Base-by-base conservation (phyloP, 2,888 invertebrate genomes). In the Drosophila tanythrix region DNA sequence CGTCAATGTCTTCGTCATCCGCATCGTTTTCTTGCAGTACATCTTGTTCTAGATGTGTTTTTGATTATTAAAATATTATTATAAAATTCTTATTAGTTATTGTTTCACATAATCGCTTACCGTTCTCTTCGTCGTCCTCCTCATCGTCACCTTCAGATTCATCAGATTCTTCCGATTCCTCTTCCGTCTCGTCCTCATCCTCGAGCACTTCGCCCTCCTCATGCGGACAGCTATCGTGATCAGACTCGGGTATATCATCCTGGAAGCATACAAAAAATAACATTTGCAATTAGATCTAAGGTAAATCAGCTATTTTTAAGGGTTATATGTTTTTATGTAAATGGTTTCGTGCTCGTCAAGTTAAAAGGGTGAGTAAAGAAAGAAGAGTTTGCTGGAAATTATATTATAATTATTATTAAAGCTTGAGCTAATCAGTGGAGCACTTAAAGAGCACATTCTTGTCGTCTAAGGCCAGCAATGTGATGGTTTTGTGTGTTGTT, bases 181-280 rank as follows among this genome's bases (percentile, higher is more conserved):
- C 92, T 67, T 92, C 93, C 2, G 92, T 92, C 61, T 92, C 92
- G 55, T 92, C 92, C 62, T 92, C 92, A 74, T 92, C 92, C 50
- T 92, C 93, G 36, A 91, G 88, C 29, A 87, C 91, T 56, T 92
- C 92, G 13, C 83, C 92, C 62, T 91, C 93, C 62, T 91, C 93
- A 63, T 92, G 92, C 52, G 92, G 92, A 83, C 93, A 93, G 65
- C 93, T 93, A 77, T 93, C 93, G 48, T 92, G 92, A 85, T 93
- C 93, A 64, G 93, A 93, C 81, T 93, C 93, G 11, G 92, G 92
- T 76, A 93, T 93, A 70, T 93, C 93, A 75, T 93, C 93, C 93
- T 93, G 72, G 62, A 90, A 88, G 58, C 25, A 58, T 50, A 67
- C 40, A 15, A 53, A 5, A 25, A 36, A 31, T 10, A 29, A 11